Conservation (phyloP, 2,888 invertebrate species). For the Cataglyphis albicans region DNA sequence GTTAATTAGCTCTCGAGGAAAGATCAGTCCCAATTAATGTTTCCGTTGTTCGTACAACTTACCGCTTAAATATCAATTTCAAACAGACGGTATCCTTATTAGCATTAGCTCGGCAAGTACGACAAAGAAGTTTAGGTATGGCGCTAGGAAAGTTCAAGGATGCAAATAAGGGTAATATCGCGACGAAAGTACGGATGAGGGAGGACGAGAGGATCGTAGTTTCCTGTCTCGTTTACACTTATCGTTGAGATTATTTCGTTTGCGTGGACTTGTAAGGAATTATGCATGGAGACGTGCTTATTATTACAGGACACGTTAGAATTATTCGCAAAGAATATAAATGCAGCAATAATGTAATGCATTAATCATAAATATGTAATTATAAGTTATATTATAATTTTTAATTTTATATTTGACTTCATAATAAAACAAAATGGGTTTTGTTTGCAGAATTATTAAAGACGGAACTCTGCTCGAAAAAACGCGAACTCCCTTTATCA, state of each 20-base stretch:
- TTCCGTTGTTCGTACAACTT: slow-evolving; percentile 71
- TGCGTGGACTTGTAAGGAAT: background rate
- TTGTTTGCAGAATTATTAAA: slow-evolving; percentile 17
- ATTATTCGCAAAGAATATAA: slow-evolving; percentile 5
- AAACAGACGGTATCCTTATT: slow-evolving; percentile 71
- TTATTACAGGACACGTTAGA: background rate
- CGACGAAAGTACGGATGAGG: slow-evolving; percentile 36
- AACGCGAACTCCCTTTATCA: slow-evolving; percentile 56
- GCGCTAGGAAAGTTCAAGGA: slow-evolving; percentile 70
- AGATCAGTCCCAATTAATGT: slow-evolving; percentile 54
- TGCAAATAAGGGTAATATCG: slow-evolving; percentile 74
- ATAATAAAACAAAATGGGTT: background rate
- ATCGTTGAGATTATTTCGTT: slow-evolving; percentile 42
- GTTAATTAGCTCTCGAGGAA: slow-evolving; percentile 27
- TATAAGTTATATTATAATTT: background rate
- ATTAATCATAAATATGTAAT: background rate
- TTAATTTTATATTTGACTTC: background rate
- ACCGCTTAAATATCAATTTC: slow-evolving; percentile 75
- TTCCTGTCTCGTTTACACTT: slow-evolving; percentile 67
- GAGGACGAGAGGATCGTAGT: slow-evolving; percentile 51
- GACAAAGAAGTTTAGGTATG: slow-evolving; percentile 70
- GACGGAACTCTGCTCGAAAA: slow-evolving; percentile 13
- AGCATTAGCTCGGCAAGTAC: slow-evolving; percentile 69
- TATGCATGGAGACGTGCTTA: background rate
- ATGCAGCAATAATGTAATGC: background rate